phyloP scores from a whole-genome alignment of 2,797 vertebrate genomes.

The Harpagifer antarcticus region DNA sequence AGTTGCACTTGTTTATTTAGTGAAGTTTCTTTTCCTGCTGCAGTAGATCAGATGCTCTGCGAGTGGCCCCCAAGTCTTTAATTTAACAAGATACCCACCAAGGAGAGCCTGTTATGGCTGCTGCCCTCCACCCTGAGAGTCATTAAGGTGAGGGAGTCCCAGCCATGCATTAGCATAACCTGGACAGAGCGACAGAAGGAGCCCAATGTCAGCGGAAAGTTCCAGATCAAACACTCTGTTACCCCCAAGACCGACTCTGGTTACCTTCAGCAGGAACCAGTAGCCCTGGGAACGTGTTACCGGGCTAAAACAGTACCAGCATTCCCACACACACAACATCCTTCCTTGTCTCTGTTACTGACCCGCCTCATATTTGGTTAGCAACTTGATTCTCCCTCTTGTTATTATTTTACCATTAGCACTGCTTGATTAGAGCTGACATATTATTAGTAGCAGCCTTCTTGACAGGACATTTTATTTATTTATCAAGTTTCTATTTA shows the following conservation, averaged over 20 bases:
- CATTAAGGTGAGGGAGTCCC: constrained; percentile 65
- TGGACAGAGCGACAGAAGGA: constrained; percentile 40
- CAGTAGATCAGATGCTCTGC: constrained; percentile 42
- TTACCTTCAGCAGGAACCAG: constrained; percentile 51
- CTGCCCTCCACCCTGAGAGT: constrained; percentile 54
- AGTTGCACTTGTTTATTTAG: constrained; percentile 60
- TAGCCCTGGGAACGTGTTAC: constrained; percentile 51
- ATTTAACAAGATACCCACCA: constrained; percentile 64
- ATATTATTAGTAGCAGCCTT: constrained; percentile 43
- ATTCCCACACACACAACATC: constrained; percentile 7
- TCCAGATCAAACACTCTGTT: constrained; percentile 65
- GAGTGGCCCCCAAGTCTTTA: constrained; percentile 51
- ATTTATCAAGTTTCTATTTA: constrained; percentile 27
- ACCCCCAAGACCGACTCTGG: constrained; percentile 40
- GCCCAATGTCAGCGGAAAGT: constrained; percentile 67
- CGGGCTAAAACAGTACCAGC: constrained; percentile 46
- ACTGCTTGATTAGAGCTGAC: constrained; percentile 31
- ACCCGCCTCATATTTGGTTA: constrained; percentile 47
- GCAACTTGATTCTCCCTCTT: constrained; percentile 44
- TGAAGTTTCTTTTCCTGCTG: constrained; percentile 43
- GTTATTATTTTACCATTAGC: constrained; percentile 50
- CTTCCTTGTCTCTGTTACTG: constrained; percentile 8
- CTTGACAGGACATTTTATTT: constrained; percentile 28
- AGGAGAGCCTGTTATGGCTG: constrained; percentile 61
- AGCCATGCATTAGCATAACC: constrained; percentile 58